These are phyloP conservation scores for Caenorhabditis brenneri DNA, from an alignment of 1,140 invertebrate genomes.

Conservation along the genomic window DNA sequence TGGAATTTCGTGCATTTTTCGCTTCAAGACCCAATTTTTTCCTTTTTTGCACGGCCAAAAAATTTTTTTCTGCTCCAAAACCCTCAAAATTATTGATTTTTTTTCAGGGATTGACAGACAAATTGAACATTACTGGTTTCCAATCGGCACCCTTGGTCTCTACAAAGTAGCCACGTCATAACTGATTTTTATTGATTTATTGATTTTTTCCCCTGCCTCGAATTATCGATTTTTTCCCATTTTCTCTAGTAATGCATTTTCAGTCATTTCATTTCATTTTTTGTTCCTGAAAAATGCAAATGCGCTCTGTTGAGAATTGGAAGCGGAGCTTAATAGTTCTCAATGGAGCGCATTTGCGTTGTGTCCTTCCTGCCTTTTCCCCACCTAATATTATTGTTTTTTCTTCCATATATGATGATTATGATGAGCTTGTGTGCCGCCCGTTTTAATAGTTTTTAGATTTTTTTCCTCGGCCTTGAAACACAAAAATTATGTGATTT, in stretches of 20 bases:
- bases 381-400: slow-evolving; percentile 5
- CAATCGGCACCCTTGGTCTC: slow-evolving; percentile 32
- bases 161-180: background rate
- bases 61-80: too few species aligned
- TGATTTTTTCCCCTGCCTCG: background rate
- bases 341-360: background rate
- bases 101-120: background rate
- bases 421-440: too few species aligned
- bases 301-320: too few species aligned
- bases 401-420: too few species aligned
- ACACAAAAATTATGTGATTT: background rate
- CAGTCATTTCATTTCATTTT: slow-evolving; percentile 29
- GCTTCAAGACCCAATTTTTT: too few species aligned
- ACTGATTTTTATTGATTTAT: too few species aligned
- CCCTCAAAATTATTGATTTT: background rate
- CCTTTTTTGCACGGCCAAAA: background rate
- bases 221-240: background rate
- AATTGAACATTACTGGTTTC: slow-evolving; percentile 32
- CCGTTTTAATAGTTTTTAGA: too few species aligned
- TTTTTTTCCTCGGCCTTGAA: background rate
- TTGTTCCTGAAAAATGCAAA: background rate
- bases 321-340: too few species aligned
- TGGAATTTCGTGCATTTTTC: too few species aligned
- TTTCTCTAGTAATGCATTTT: background rate
- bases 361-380: too few species aligned